Percentiles rank a stretch among this genome's conserved stretches.
phyloP scores from a whole-genome alignment of 2,888 invertebrate genomes.

The Drosophila fulvimacula region DNA sequence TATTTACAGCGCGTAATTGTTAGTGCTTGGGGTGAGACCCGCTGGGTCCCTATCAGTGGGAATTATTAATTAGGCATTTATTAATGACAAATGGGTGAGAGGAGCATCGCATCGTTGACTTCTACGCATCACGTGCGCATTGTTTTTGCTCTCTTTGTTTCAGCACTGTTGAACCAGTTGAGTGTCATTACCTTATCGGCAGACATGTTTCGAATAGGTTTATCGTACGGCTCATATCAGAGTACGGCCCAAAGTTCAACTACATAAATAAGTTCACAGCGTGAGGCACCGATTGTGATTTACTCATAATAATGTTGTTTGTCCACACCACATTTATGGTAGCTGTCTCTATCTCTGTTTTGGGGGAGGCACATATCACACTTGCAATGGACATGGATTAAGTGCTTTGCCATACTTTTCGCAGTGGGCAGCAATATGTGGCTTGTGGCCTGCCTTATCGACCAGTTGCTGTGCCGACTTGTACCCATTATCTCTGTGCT shows the following conservation, averaged over 20 bases:
- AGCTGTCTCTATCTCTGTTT: conserved; percentile 7
- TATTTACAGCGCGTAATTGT: conserved; percentile 56
- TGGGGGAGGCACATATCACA: conserved; percentile 11
- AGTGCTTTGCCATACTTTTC: conserved; percentile 46
- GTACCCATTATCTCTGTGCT: conserved; percentile 30
- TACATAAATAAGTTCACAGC: conserved; percentile 5
- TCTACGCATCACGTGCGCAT: conserved; percentile 25
- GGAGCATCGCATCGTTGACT: conserved; percentile 22
- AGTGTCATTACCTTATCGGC: neutral
- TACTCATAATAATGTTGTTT: conserved; percentile 37
- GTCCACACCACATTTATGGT: conserved; percentile 33
- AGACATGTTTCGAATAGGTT: conserved; percentile 8
- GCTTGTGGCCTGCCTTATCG: conserved; percentile 33
- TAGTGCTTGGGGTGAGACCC: conserved; percentile 38
- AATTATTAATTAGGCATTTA: conserved; percentile 53
- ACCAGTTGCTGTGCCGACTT: conserved; percentile 11
- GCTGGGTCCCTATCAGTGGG: conserved; percentile 33
- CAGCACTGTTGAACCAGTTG: neutral
- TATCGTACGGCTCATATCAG: conserved; percentile 12
- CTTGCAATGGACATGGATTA: conserved; percentile 62
- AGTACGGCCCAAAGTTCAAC: conserved; percentile 44
- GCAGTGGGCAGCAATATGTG: conserved; percentile 32
- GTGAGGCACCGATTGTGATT: conserved; percentile 33
- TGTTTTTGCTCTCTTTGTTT: conserved; percentile 12
- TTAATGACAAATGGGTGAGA: conserved; percentile 35